These are phyloP conservation scores for Ovis aries DNA, from an alignment of 2,113 vertebrate species.

Conservation along the genomic window ARS-UI_Ramb_v3.0 NC_056064.1:53033001-53033500, in stretches of 20 bases:
- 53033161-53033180: background rate
- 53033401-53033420: fast-evolving
- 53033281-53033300: too few species aligned
- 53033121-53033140: fast-evolving
- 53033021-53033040: background rate
- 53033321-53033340: background rate
- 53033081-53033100: fast-evolving
- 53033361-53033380: fast-evolving
- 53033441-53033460: fast-evolving
- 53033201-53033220: fast-evolving
- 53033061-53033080: too few species aligned
- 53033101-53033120: fast-evolving
- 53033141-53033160: background rate
- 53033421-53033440: fast-evolving
- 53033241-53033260: background rate
- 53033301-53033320: background rate
- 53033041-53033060: fast-evolving
- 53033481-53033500: background rate
- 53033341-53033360: fast-evolving
- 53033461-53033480: too few species aligned
- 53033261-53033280: background rate
- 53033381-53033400: background rate
- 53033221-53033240: fast-evolving
- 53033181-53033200: fast-evolving
- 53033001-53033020: background rate